These are phyloP conservation scores for Cyanistes caeruleus DNA, from an alignment of 2,113 vertebrate genomes.

Conservation along the genomic window DNA sequence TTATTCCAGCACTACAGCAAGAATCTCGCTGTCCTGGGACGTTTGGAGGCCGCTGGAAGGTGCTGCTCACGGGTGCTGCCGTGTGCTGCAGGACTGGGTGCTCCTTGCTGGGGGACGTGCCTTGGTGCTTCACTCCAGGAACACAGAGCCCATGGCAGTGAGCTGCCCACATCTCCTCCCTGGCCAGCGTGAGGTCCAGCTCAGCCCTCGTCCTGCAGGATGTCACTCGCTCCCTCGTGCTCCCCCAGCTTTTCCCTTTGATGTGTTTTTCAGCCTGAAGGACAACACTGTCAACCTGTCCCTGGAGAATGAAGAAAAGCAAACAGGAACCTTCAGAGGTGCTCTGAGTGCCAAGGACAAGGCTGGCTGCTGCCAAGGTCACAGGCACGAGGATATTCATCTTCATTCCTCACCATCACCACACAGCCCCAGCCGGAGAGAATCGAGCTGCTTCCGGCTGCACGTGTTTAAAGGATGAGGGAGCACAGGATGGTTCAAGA, in stretches of 20 bases:
- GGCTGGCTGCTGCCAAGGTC: constrained; percentile 64
- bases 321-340: neutral
- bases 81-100: neutral
- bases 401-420: constrained; percentile 33
- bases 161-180: neutral
- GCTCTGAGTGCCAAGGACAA: constrained; percentile 49
- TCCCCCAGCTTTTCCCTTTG: neutral
- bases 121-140: neutral
- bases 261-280: constrained; percentile 60
- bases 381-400: neutral
- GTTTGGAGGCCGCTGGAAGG: neutral
- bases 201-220: neutral
- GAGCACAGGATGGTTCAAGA: neutral
- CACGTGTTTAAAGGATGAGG: neutral
- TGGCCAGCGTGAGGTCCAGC: fast-evolving
- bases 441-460: neutral
- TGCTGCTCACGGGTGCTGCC: fast-evolving
- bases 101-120: neutral
- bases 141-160: neutral
- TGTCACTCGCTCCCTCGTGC: neutral
- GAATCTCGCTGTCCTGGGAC: fast-evolving
- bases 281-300: constrained; percentile 57
- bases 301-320: neutral
- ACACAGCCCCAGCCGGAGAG: neutral
- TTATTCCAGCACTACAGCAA: fast-evolving